phyloP scores from a whole-genome alignment of 2,888 invertebrate genomes.

The Hypomecis punctinalis region DNA sequence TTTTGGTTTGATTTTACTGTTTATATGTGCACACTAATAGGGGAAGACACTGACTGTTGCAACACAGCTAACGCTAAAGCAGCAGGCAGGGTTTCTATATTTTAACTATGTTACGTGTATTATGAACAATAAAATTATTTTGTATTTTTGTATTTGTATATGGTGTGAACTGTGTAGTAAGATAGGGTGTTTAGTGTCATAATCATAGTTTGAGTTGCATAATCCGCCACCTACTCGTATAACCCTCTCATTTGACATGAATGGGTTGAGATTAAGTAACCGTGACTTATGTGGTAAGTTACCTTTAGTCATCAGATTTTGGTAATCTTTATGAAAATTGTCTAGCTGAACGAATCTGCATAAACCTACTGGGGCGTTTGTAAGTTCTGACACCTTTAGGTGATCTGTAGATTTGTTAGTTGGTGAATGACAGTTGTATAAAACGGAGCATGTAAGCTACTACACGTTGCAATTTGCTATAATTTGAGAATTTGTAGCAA shows the following conservation, averaged over 20 bases:
- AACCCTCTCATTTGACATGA: slow-evolving; percentile 18
- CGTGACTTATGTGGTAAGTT: neutral
- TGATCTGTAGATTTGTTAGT: neutral
- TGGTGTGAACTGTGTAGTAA: slow-evolving; percentile 32
- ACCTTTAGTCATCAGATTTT: neutral
- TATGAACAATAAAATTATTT: too few relatives aligned
- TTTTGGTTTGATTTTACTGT: too few relatives aligned
- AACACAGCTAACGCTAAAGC: too few relatives aligned
- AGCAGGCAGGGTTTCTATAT: too few relatives aligned
- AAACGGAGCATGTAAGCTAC: neutral
- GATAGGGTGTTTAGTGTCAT: slow-evolving; percentile 36
- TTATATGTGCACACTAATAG: too few relatives aligned
- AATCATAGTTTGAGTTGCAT: slow-evolving; percentile 18
- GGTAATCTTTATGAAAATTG: neutral
- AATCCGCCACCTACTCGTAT: slow-evolving; percentile 31
- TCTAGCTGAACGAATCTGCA: neutral
- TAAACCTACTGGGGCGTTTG: neutral
- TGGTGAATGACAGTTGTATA: neutral
- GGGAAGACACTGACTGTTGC: too few relatives aligned
- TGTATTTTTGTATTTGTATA: too few relatives aligned
- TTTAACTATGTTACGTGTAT: too few relatives aligned
- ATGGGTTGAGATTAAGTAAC: slow-evolving; percentile 16
- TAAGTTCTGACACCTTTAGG: neutral
- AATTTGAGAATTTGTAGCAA: neutral
- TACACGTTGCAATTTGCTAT: neutral